Conservation (phyloP, 2,888 invertebrate genomes). For the Cordilura impudica region DNA sequence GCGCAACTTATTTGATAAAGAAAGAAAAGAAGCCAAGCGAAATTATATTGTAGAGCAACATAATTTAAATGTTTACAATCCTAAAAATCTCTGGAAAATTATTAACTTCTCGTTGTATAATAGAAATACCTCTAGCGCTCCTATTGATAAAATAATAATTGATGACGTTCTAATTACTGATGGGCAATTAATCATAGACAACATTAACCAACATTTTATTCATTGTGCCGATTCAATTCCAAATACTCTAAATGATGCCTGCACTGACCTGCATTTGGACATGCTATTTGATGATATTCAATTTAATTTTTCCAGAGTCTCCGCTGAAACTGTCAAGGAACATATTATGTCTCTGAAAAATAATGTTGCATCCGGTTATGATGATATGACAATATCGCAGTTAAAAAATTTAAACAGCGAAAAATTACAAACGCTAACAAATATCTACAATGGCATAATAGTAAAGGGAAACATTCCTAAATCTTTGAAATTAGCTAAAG, state of each 20-base stretch:
- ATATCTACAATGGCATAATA: slow-evolving; percentile 1
- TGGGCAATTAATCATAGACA: not conserved
- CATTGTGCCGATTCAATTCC: slow-evolving; percentile 7
- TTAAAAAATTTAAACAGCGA: not conserved
- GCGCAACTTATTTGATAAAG: slow-evolving; percentile 1
- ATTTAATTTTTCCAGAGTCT: not conserved
- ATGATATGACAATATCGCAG: not conserved
- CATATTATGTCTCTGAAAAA: slow-evolving; percentile 10
- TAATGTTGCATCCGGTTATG: not conserved
- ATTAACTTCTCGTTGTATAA: not conserved
- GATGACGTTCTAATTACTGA: slow-evolving; percentile 5
- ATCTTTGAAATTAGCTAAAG: no score
- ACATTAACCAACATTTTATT: slow-evolving; percentile 9
- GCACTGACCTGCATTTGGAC: no score
- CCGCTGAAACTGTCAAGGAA: slow-evolving; percentile 6
- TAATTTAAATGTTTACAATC: slow-evolving; percentile 5
- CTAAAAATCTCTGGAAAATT: slow-evolving; percentile 10
- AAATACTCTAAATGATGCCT: no score
- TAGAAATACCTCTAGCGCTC: not conserved
- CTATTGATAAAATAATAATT: slow-evolving; percentile 10
- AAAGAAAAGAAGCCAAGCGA: no score
- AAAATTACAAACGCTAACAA: not conserved
- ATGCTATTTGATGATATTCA: no score
- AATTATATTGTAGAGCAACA: slow-evolving; percentile 10
- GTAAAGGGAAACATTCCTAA: not conserved